phyloP scores from a whole-genome alignment of 2,113 vertebrate genomes.

The Salvator merianae region DNA sequence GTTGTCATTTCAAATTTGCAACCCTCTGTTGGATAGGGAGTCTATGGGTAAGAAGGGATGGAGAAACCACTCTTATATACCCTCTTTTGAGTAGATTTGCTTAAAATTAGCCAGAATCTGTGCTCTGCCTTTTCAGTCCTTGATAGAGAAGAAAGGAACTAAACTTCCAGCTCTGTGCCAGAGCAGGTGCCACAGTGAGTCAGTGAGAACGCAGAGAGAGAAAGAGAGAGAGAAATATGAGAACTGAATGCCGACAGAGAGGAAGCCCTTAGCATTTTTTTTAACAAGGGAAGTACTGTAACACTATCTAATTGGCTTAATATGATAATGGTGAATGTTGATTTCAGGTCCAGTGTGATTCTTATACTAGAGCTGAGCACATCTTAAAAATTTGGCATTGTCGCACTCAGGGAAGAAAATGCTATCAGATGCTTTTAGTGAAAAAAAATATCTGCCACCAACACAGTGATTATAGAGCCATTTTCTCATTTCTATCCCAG shows the following conservation, averaged over 20 bases:
- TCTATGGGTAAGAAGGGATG: too few species aligned
- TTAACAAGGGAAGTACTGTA: slow-evolving; percentile 57
- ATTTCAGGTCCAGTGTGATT: slow-evolving; percentile 58
- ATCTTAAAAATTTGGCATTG: slow-evolving; percentile 33
- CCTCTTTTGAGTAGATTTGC: background rate
- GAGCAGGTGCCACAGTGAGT: slow-evolving; percentile 35
- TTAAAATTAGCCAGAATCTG: background rate
- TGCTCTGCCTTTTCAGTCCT: slow-evolving; percentile 15
- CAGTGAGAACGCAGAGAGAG: slow-evolving; percentile 27
- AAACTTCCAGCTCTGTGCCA: slow-evolving; percentile 49
- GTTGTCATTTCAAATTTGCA: too few species aligned
- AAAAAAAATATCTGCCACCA: background rate
- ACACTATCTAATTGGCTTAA: slow-evolving; percentile 56
- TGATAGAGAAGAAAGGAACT: slow-evolving; percentile 29
- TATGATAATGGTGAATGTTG: slow-evolving; percentile 48
- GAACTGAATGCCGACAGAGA: slow-evolving; percentile 55
- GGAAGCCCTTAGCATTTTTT: slow-evolving; percentile 57
- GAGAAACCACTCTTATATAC: too few species aligned
- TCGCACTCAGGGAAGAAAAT: background rate
- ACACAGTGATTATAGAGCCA: slow-evolving; percentile 1
- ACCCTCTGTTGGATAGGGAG: too few species aligned
- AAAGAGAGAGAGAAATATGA: slow-evolving; percentile 49
- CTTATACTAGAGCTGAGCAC: slow-evolving; percentile 21
- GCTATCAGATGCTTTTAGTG: slow-evolving; percentile 18
- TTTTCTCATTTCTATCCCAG: background rate